Base-by-base conservation (phyloP, 2,797 vertebrate species). In the Oreochromis mossambicus region DNA sequence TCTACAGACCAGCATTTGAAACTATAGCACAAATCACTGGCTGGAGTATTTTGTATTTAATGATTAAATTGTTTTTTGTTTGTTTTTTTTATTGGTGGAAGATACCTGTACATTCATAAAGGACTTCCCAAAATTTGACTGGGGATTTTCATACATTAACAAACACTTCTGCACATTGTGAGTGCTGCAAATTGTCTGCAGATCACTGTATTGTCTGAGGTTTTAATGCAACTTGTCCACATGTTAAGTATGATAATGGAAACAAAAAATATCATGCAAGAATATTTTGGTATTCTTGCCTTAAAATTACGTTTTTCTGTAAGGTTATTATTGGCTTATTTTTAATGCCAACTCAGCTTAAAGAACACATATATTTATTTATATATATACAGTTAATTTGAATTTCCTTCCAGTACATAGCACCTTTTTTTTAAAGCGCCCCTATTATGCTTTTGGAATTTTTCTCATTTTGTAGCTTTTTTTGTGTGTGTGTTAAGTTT, bases 1-100 rank as follows among this genome's bases (percentile, higher is more conserved):
- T 83, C 83, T 85, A 81, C 84, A 84, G 91, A 93, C 91, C 92
- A 93, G 89, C 92, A 88, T 85, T 78, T 86, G 77, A 81, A 89
- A 86, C 87, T 88, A 88, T 21, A 91, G 91, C 93, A 94, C 91
- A 93, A 89, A 56, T 24, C 58, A 50, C 80, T 66, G 80, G 83
- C 85, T 80, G 89, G 90, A 90, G 81, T 81, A 87, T 63, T 83
- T 82, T 41, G 55, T 75, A 63, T 85, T 70, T 75, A 50, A 51
- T 81, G n/a, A 26, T 77, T 79, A n/a, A 41, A 17, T 41, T 46
- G 38, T 63, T 63, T 63, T 63, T 63, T 63, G 58, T 63, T 63
- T 63, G 11, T 0, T 13, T 63, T 70, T 75, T 75, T 34, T 50
- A 48, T 75, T 50, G 19, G 79, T 29, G 41, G 66, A 54, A 34